Evolutionary conservation across 37 sponge, comb jelly and placozoan species (phyloP), one percentile per base, ranked within the genome.

Genomic region (Mnemiopsis leidyi): DNA sequence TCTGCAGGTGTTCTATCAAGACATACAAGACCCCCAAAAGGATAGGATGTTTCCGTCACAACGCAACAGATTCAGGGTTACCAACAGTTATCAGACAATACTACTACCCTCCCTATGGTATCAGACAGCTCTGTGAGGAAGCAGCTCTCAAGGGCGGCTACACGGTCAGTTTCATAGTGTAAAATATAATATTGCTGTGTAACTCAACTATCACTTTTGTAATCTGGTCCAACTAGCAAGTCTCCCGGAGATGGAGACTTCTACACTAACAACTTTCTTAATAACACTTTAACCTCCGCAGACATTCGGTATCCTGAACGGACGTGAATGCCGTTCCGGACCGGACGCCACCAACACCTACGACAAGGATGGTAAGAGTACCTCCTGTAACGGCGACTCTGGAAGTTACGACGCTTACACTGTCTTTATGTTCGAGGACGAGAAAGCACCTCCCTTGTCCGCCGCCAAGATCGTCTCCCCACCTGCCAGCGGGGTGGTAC

Each of bases 291-390:
- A n/a, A 2, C n/a, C n/a, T 25, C 29, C 79, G 32, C 36, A 77
- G 79, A 32, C 36, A 29, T 85, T 85, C 39, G 90, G 90, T 40
- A 37, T 85, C 25, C 35, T 40, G 38, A 40, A 85, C 7, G 90
- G 90, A 0, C 33, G 61, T 18, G 36, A 85, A 61, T 85, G 90
- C 39, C 25, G 32, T 5, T 36, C 61, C 30, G 90, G 90, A 39
- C 90, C 90, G 1, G 90, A 85, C 29, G 90, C 90, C 28, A 13
- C 39, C 24, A 85, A 85, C 90, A 85, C 90, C 18, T 85, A 85
- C 30, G 61, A 28, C 48, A 85, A 85, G 90, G 90, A 85, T 29
- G 90, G 90, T n/a, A 85, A 20, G 32, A 33, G 36, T 23, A 40
- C 21, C 29, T 36, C 33, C 90, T 85, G 90, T 39, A 85, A 85